Conservation (phyloP, 2,797 vertebrate genomes). For the Selene dorsalis region DNA sequence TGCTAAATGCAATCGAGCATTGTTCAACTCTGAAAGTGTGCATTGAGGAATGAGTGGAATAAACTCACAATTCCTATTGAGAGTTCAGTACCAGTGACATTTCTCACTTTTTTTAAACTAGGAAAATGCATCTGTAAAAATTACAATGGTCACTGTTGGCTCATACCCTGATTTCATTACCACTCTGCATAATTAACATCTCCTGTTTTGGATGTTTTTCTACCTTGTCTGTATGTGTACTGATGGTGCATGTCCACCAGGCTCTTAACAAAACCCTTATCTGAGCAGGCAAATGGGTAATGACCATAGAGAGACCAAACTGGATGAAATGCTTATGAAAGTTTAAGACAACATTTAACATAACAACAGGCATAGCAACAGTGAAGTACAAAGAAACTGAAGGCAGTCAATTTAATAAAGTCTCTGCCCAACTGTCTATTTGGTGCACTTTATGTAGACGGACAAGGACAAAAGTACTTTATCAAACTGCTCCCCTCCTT, state of each 20-base stretch:
- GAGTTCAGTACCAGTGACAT: constrained; percentile 1
- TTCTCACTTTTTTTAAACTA: constrained; percentile 29
- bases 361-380: constrained; percentile 55
- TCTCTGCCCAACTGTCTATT: constrained; percentile 41
- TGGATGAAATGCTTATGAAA: constrained; percentile 56
- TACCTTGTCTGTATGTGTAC: neutral
- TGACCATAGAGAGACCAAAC: constrained; percentile 36
- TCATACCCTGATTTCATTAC: neutral
- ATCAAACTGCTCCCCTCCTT: constrained; percentile 49
- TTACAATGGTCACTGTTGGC: neutral
- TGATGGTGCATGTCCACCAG: constrained; percentile 1
- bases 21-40: constrained; percentile 14
- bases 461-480: constrained; percentile 41
- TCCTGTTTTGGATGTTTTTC: neutral
- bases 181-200: constrained; percentile 22
- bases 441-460: constrained; percentile 39
- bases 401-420: constrained; percentile 61
- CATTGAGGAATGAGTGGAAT: constrained; percentile 11
- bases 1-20: constrained; percentile 21
- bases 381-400: constrained; percentile 49
- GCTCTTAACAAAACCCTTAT: constrained; percentile 3
- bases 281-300: neutral
- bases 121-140: constrained; percentile 36
- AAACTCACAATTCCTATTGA: neutral
- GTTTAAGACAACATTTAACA: constrained; percentile 47